Evolutionary conservation across 1,140 invertebrate genomes (phyloP), one percentile per base, ranked within the genome.

Genomic region (Pogonomyrmex barbatus): DNA sequence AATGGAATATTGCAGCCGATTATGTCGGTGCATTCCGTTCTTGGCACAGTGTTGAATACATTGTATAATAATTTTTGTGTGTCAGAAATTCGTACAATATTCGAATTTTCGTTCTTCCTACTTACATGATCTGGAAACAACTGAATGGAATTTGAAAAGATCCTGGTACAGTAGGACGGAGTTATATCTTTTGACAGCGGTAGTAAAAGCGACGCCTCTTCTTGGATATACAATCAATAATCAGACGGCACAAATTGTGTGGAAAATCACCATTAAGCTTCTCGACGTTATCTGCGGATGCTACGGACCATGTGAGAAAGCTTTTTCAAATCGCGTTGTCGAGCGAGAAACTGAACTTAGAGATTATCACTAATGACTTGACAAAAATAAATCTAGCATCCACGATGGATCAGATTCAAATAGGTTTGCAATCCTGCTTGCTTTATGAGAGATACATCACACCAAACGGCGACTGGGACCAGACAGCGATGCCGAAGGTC

Each of bases 401-500:
- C 50, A 58, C 82, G 6, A 9, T 63, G 0, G 56, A 47, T 63
- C 47, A 73, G 56, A 68, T 79, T 30, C 54, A 85, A 24, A 4
- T 85, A 4, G 67, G 83, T 62, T 73, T 92, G 24, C 67, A 56
- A 17, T 10, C n/a, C n/a, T n/a, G n/a, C n/a, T n/a, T n/a, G 10
- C 81, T 91, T 1, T 95, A 94, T 24, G 88, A 92, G n/a, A 87
- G 85, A 47, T 95, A 93, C 62, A 78, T 95, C 2, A 75, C 67
- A 2, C 24, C 39, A 10, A 89, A 87, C 4, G 92, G 91, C 8
- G 89, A 56, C 36, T 95, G 95, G 94, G 76, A 85, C n/a, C 92
- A 95, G 62, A 84, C 93, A 5, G 94, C 94, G 1, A 95, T 97
- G 88, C 96, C 96, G 0, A 95, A 96, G 90, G 97, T 97, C 91